A percentile compares a stretch with the other conserved stretches of the same genome.
Evolutionary conservation across 1,140 invertebrate species (phyloP).

Genomic region (Chymomyza costata): DNA sequence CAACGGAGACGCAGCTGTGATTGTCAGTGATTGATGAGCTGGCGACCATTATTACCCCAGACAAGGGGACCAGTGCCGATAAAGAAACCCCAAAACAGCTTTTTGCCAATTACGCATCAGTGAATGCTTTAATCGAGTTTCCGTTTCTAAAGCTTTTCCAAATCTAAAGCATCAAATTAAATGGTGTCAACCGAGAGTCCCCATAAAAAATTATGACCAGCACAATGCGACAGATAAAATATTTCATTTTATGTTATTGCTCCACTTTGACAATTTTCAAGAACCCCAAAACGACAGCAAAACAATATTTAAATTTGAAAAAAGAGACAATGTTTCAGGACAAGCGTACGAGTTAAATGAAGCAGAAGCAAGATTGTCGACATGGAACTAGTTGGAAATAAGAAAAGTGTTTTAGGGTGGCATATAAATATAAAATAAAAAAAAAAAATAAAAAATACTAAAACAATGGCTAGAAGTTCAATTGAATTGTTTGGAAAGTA

Average conservation of each 20-base stretch:
- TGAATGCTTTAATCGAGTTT: conserved; percentile 59
- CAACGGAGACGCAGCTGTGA: conserved; percentile 40
- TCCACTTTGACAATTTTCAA: conserved; percentile 37
- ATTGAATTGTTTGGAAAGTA: too few relatives aligned
- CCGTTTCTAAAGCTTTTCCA: too few relatives aligned
- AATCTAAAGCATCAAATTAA: conserved; percentile 33
- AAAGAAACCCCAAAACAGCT: conserved; percentile 22
- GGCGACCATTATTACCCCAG: background rate
- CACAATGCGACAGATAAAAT: conserved; percentile 46
- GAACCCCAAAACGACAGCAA: conserved; percentile 28
- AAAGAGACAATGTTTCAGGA: conserved; percentile 44
- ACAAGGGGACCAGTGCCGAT: background rate
- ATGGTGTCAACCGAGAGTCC: conserved; percentile 54
- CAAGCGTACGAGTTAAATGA: conserved; percentile 65
- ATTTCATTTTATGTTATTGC: conserved; percentile 61
- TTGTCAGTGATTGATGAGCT: conserved; percentile 60
- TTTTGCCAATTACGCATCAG: conserved; percentile 51
- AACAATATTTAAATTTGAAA: conserved; percentile 69
- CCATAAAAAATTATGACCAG: conserved; percentile 63
- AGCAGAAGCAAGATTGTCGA: conserved; percentile 71
- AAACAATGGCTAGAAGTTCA: too few relatives aligned
- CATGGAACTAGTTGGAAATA: too few relatives aligned
- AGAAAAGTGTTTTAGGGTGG: too few relatives aligned
- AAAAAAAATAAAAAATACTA: conserved; percentile 11
- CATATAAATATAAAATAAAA: conserved; percentile 25